A percentile compares a stretch with the other conserved stretches of the same genome.
Conservation (phyloP, 2,797 vertebrate species). For the Meda fulgida region DNA sequence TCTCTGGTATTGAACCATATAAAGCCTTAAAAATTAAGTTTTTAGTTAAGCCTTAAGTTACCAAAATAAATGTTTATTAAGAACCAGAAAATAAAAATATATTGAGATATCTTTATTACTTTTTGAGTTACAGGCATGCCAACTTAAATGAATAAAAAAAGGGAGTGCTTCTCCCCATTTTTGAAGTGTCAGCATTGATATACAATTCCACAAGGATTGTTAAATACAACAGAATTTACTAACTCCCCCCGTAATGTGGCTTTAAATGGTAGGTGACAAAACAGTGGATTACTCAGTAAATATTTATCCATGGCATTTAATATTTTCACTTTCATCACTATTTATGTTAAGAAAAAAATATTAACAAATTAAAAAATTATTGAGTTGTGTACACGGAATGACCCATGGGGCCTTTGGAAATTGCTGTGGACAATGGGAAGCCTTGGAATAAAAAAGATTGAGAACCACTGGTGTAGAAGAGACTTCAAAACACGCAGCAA, state of each 20-base stretch:
- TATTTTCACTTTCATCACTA: neutral
- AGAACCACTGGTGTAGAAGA: neutral
- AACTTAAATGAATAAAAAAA: neutral
- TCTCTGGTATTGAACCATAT: neutral
- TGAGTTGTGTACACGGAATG: neutral
- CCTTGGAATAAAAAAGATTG: neutral
- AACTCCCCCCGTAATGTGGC: neutral
- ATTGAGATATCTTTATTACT: neutral
- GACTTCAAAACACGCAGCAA: neutral
- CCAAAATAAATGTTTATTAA: neutral
- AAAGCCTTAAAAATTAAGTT: neutral
- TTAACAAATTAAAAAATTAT: neutral
- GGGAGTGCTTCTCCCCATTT: neutral
- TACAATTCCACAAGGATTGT: neutral
- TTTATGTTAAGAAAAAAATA: neutral
- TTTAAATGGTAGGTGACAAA: neutral
- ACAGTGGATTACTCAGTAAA: neutral
- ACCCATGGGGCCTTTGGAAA: neutral
- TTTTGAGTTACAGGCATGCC: neutral
- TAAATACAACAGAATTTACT: neutral
- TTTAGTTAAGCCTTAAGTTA: too few species aligned
- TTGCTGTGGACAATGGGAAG: neutral
- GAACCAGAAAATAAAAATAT: neutral
- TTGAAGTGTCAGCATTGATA: neutral
- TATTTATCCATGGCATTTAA: neutral